Conservation (phyloP, 2,113 vertebrate species). For the Ammodytes marinus region DNA sequence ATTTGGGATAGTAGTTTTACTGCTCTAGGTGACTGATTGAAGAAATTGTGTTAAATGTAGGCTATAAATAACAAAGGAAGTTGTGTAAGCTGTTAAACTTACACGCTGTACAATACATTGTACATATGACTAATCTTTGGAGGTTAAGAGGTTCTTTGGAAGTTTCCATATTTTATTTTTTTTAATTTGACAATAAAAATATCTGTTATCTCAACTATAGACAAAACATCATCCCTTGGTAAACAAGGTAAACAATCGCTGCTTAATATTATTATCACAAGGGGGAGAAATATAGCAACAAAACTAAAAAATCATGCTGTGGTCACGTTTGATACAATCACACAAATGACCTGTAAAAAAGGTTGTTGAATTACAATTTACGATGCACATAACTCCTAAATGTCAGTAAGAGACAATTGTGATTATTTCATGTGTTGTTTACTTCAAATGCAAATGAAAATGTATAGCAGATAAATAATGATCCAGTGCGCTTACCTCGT, state of each 20-base stretch:
- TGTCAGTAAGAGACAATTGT: not conserved
- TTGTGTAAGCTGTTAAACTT: not conserved
- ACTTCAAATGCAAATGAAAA: not conserved
- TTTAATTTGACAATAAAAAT: not conserved
- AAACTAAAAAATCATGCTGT: too few species aligned
- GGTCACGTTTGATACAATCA: not conserved
- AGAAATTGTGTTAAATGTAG: not conserved
- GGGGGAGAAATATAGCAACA: not conserved
- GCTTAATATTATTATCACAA: not conserved
- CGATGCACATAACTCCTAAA: not conserved
- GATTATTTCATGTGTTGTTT: too few species aligned
- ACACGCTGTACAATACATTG: not conserved
- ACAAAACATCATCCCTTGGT: not conserved
- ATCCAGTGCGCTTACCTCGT: too few species aligned
- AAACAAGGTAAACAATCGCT: not conserved
- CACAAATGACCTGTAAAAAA: not conserved
- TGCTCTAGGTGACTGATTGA: not conserved
- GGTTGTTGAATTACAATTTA: not conserved
- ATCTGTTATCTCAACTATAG: not conserved
- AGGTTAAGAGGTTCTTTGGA: not conserved
- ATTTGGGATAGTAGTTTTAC: not conserved
- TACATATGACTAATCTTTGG: not conserved
- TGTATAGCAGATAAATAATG: not conserved
- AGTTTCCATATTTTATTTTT: not conserved
- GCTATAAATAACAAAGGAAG: not conserved